A percentile compares a stretch with the other conserved stretches of the same genome.
Conservation (phyloP, 2,888 invertebrate genomes). For the Abrostola triplasia region DNA sequence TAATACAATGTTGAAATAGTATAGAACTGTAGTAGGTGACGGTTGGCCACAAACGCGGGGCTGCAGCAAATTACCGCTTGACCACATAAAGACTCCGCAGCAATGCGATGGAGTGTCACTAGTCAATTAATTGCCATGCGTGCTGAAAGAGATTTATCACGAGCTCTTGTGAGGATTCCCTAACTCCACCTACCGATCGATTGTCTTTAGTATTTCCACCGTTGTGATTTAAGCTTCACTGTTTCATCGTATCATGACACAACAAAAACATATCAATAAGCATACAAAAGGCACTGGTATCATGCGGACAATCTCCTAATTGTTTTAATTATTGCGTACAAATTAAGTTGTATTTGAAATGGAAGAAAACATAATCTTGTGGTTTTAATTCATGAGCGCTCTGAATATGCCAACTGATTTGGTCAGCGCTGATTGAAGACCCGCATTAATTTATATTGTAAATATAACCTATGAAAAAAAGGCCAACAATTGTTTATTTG, state of each 20-base stretch:
- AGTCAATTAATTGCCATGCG: slow-evolving; percentile 81
- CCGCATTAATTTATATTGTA: slow-evolving; percentile 81
- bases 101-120: slow-evolving; percentile 60
- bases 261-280: slow-evolving; percentile 47
- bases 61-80: slow-evolving; percentile 74
- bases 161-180: slow-evolving; percentile 78
- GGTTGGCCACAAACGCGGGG: slow-evolving; percentile 53
- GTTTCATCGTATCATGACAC: slow-evolving; percentile 3
- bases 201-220: slow-evolving; percentile 49
- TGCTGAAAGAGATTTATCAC: slow-evolving; percentile 81
- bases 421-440: slow-evolving; percentile 78
- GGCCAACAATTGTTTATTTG: slow-evolving; percentile 84
- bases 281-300: slow-evolving; percentile 51
- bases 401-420: slow-evolving; percentile 74
- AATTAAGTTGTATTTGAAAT: slow-evolving; percentile 80
- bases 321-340: slow-evolving; percentile 80
- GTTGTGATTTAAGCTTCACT: slow-evolving; percentile 47
- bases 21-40: slow-evolving; percentile 46
- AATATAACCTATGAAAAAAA: slow-evolving; percentile 78
- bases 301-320: slow-evolving; percentile 61
- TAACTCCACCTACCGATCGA: slow-evolving; percentile 49
- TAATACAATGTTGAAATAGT: slow-evolving; percentile 14
- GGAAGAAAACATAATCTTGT: slow-evolving; percentile 72
- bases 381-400: slow-evolving; percentile 83
- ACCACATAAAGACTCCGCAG: slow-evolving; percentile 67